These are phyloP conservation scores for Dermolepida albohirtum DNA, from an alignment of 2,888 invertebrate genomes.

Conservation along the genomic window DNA sequence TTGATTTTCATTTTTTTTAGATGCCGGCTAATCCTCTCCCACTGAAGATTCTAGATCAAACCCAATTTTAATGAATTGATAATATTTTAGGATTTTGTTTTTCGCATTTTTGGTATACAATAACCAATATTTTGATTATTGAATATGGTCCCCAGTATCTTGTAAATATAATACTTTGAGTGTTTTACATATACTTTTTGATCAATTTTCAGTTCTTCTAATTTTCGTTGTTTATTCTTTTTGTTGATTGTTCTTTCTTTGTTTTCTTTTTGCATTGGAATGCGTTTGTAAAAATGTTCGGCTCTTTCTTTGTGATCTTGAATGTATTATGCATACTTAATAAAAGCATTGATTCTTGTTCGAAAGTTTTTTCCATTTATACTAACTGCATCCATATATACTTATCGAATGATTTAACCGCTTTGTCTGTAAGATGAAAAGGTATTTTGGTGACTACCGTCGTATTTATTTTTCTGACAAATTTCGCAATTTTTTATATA, in stretches of 20 bases:
- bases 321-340: slow-evolving; percentile 44
- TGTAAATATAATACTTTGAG: slow-evolving; percentile 6
- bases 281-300: neutral
- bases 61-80: slow-evolving; percentile 4
- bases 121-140: neutral
- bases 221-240: neutral
- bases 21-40: slow-evolving; percentile 6
- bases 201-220: slow-evolving; percentile 10
- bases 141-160: slow-evolving; percentile 15
- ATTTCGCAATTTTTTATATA: slow-evolving; percentile 33
- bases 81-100: neutral
- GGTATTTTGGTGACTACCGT: slow-evolving; percentile 15
- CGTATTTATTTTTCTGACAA: slow-evolving; percentile 38
- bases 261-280: slow-evolving; percentile 8
- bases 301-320: slow-evolving; percentile 5
- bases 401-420: slow-evolving; percentile 19
- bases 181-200: slow-evolving; percentile 19
- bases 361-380: slow-evolving; percentile 42
- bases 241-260: slow-evolving; percentile 12
- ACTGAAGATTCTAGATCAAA: slow-evolving; percentile 8
- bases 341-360: slow-evolving; percentile 47
- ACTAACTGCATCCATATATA: slow-evolving; percentile 17
- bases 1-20: slow-evolving; percentile 4
- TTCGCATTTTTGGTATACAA: neutral
- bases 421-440: slow-evolving; percentile 18